phyloP scores from a whole-genome alignment of 2,888 invertebrate species.

The Bembecia ichneumoniformis region DNA sequence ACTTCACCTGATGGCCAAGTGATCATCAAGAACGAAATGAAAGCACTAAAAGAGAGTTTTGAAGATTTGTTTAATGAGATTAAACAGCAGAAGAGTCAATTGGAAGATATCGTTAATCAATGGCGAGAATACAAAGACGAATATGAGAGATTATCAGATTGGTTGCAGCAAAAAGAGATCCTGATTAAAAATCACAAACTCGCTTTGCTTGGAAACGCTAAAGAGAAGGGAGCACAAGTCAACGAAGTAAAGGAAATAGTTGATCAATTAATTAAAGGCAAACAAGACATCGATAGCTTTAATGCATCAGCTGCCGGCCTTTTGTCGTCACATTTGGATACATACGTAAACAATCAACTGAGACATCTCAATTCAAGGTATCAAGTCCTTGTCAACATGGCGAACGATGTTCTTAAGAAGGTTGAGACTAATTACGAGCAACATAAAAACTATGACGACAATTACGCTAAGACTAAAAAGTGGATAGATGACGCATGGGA shows the following conservation, averaged over 20 bases:
- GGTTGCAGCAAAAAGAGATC: slow-evolving; percentile 93
- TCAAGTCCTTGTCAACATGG: slow-evolving; percentile 89
- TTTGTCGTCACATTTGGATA: slow-evolving; percentile 86
- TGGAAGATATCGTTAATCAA: slow-evolving; percentile 85
- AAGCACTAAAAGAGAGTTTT: slow-evolving; percentile 87
- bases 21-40: slow-evolving; percentile 87
- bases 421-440: slow-evolving; percentile 90
- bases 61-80: slow-evolving; percentile 89
- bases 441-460: slow-evolving; percentile 84
- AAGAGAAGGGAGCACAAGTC: slow-evolving; percentile 89
- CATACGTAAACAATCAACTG: slow-evolving; percentile 89
- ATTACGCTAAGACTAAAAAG: slow-evolving; percentile 80
- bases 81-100: slow-evolving; percentile 84
- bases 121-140: slow-evolving; percentile 95
- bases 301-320: slow-evolving; percentile 84
- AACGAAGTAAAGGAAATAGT: slow-evolving; percentile 84
- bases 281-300: slow-evolving; percentile 85
- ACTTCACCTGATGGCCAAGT: slow-evolving; percentile 86
- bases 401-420: slow-evolving; percentile 90
- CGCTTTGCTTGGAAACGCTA: slow-evolving; percentile 81
- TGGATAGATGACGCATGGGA: slow-evolving; percentile 93
- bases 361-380: slow-evolving; percentile 89
- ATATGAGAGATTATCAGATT: slow-evolving; percentile 90
- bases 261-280: slow-evolving; percentile 81
- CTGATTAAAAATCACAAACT: slow-evolving; percentile 92